phyloP scores from a whole-genome alignment of 2,888 invertebrate genomes.

The Caenorhabditis afra region DNA sequence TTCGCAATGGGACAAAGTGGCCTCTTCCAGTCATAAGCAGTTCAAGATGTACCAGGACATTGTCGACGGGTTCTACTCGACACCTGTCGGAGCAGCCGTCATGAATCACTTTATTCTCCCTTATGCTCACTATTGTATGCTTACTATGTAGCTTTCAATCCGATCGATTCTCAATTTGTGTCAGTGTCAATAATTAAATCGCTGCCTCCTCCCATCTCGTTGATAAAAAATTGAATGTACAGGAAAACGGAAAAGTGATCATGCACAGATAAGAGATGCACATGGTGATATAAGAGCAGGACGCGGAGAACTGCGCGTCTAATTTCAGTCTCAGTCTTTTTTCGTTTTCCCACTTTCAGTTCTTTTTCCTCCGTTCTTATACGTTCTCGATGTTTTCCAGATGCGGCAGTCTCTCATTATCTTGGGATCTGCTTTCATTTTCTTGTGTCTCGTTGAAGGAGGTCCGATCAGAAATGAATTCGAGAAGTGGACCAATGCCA shows the following conservation, averaged over 20 bases:
- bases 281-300: slow-evolving; percentile 40
- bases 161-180: neutral
- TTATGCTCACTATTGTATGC: slow-evolving; percentile 79
- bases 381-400: slow-evolving; percentile 6
- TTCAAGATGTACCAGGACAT: slow-evolving; percentile 75
- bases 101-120: slow-evolving; percentile 77
- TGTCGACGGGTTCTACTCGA: slow-evolving; percentile 72
- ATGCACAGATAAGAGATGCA: slow-evolving; percentile 37
- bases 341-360: slow-evolving; percentile 1
- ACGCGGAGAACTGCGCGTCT: slow-evolving; percentile 30
- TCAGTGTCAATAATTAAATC: slow-evolving; percentile 20
- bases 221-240: slow-evolving; percentile 49
- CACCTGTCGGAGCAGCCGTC: slow-evolving; percentile 64
- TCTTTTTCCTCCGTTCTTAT: neutral
- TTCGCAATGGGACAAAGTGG: slow-evolving; percentile 50
- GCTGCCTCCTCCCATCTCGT: neutral
- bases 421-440: slow-evolving; percentile 11
- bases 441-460: slow-evolving; percentile 18
- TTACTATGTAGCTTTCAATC: slow-evolving; percentile 68
- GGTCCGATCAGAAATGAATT: slow-evolving; percentile 38
- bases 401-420: slow-evolving; percentile 51
- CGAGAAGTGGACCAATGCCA: slow-evolving; percentile 42
- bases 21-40: slow-evolving; percentile 73
- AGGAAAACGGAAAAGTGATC: slow-evolving; percentile 45
- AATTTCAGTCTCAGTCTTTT: slow-evolving; percentile 1